Base-by-base conservation (phyloP, 2,888 invertebrate species). In the Euzophera pinguis region DNA sequence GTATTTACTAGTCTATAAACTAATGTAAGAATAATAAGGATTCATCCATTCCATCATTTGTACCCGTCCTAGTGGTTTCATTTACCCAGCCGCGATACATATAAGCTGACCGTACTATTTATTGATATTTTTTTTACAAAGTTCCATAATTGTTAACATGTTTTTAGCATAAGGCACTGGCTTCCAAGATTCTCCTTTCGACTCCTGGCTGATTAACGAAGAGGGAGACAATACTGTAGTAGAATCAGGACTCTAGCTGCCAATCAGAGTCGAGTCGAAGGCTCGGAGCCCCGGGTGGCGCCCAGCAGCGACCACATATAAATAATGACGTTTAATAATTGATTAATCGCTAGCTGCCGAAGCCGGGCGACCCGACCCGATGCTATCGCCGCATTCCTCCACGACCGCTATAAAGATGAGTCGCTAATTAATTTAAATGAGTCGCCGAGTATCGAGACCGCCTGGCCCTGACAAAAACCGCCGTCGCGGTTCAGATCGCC, bases 261-360 rank as follows among this genome's bases (percentile, higher is more conserved):
- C 22, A 78, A 73, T 49, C 58, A 52, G 63, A 55, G 63, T 53
- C 53, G 53, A 32, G 56, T 34, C 50, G 34, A 54, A 34, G 32
- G 47, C 34, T n/a, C 17, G 38, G 48, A 38, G 49, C 45, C 50
- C 53, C 57, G 61, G 64, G 65, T 58, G 64, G 65, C 65, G 67
- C 66, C 67, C 63, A 66, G 64, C 61, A 64, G 61, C 60, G 62
- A 7, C 13, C 56, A 62, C 55, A 53, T 59, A 63, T 84, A 73
- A 86, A 81, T 85, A 81, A 86, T 84, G 83, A 85, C 81, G 78
- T 82, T 77, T 80, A 75, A 79, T 84, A 79, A 81, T 83, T 87
- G 86, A 87, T 86, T 80, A 82, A 85, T 85, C 69, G 71, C 65
- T 63, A 60, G 53, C 71, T 71, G 66, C 69, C 69, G 65, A 70